Evolutionary conservation across 2,888 invertebrate species (phyloP).

Genomic region (Himalopsyche anomala): DNA sequence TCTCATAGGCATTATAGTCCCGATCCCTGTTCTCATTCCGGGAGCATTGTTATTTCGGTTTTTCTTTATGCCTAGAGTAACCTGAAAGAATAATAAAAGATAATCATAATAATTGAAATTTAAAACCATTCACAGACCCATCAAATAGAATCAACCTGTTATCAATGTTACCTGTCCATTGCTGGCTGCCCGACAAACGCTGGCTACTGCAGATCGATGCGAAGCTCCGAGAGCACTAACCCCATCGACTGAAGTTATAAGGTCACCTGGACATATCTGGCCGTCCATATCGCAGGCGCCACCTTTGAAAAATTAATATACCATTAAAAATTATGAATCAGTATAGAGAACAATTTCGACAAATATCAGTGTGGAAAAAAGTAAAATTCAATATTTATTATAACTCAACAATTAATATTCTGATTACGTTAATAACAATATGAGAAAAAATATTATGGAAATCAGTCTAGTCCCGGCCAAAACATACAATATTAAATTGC

Average conservation of each 20-base stretch:
- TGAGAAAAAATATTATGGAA: too few species aligned
- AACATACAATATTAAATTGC: neutral
- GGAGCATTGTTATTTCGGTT: slow-evolving; percentile 68
- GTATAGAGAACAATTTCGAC: too few species aligned
- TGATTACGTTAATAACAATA: too few species aligned
- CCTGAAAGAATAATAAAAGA: slow-evolving; percentile 68
- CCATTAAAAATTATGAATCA: too few species aligned
- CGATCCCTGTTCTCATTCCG: slow-evolving; percentile 43
- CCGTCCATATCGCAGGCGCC: slow-evolving; percentile 96
- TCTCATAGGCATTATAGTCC: slow-evolving; percentile 54
- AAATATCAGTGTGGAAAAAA: too few species aligned
- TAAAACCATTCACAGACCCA: neutral
- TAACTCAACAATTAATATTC: too few species aligned
- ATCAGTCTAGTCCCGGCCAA: too few species aligned
- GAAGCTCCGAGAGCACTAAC: slow-evolving; percentile 87
- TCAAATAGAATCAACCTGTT: too few species aligned
- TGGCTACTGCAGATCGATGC: slow-evolving; percentile 94
- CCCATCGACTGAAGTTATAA: slow-evolving; percentile 96
- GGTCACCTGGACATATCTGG: slow-evolving; percentile 92
- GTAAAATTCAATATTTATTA: too few species aligned
- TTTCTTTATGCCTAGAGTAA: slow-evolving; percentile 75
- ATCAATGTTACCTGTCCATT: slow-evolving; percentile 84
- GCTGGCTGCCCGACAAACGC: slow-evolving; percentile 92
- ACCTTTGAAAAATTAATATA: slow-evolving; percentile 70
- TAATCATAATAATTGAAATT: neutral